Evolutionary conservation across 2,888 invertebrate species (phyloP).

Genomic region (Drosophila histrio): DNA sequence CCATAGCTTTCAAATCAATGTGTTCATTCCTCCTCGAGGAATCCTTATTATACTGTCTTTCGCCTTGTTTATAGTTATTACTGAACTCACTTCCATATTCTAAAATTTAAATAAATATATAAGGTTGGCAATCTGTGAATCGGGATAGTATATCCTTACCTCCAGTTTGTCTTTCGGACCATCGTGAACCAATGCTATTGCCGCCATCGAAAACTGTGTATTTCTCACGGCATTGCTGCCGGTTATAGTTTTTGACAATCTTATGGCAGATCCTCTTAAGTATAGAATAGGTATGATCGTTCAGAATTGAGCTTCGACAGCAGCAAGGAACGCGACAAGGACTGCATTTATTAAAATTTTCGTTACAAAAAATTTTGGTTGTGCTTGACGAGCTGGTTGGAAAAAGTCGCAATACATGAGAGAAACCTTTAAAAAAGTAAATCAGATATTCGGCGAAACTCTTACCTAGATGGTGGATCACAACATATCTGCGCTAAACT

Average conservation of each 20-base stretch:
- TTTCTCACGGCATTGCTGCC: slow-evolving; percentile 66
- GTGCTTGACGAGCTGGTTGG: slow-evolving; percentile 66
- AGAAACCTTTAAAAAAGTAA: too few species aligned
- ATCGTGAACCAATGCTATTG: slow-evolving; percentile 50
- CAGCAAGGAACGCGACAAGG: slow-evolving; percentile 48
- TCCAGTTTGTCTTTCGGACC: slow-evolving; percentile 4
- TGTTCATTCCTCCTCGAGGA: neutral
- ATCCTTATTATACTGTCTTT: neutral
- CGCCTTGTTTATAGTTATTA: neutral
- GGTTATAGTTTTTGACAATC: slow-evolving; percentile 69
- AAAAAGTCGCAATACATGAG: neutral
- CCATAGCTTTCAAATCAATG: neutral
- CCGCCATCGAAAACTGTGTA: slow-evolving; percentile 79
- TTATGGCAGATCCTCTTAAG: slow-evolving; percentile 78
- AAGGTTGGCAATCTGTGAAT: neutral
- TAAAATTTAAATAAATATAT: neutral
- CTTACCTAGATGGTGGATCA: slow-evolving; percentile 61
- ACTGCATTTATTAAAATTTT: slow-evolving; percentile 43
- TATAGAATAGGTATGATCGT: slow-evolving; percentile 70
- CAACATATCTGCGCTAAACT: slow-evolving; percentile 51
- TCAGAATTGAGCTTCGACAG: slow-evolving; percentile 54
- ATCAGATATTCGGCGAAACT: neutral
- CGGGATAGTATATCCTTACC: slow-evolving; percentile 13
- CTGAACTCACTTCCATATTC: neutral
- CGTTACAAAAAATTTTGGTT: slow-evolving; percentile 54